These are phyloP conservation scores for Bombus impatiens DNA, from an alignment of 1,140 invertebrate species.

Conservation along the genomic window DNA sequence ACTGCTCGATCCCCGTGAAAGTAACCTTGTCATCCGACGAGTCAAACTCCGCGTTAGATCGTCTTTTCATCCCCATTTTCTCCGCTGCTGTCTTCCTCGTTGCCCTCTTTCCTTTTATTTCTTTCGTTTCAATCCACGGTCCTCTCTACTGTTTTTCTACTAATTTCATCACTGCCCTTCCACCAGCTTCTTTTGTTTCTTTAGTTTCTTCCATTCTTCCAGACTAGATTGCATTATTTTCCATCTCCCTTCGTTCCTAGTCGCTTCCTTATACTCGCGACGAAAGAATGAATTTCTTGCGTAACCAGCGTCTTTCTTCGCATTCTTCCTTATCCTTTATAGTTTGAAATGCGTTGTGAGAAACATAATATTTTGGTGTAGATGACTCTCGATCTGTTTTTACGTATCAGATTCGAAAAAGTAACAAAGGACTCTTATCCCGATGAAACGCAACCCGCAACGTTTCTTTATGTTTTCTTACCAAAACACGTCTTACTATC, in stretches of 20 bases:
- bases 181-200: background rate
- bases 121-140: background rate
- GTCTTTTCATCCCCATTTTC: constrained; percentile 25
- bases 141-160: background rate
- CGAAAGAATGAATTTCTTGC: constrained; percentile 21
- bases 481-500: too few relatives aligned
- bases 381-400: background rate
- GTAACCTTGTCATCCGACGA: constrained; percentile 32
- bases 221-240: constrained; percentile 20
- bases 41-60: background rate
- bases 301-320: background rate
- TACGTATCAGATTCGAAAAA: too few relatives aligned
- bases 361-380: background rate
- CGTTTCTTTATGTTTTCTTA: too few relatives aligned
- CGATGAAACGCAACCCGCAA: too few relatives aligned
- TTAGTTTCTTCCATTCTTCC: background rate
- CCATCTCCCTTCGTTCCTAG: background rate
- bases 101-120: background rate
- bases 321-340: too few relatives aligned
- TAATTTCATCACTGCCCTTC: constrained; percentile 19
- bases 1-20: constrained; percentile 36
- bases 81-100: background rate
- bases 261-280: background rate
- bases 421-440: too few relatives aligned
- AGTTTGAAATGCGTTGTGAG: background rate